Base-by-base conservation (phyloP, 1,140 invertebrate genomes). In the Psilanteris sp. region DNA sequence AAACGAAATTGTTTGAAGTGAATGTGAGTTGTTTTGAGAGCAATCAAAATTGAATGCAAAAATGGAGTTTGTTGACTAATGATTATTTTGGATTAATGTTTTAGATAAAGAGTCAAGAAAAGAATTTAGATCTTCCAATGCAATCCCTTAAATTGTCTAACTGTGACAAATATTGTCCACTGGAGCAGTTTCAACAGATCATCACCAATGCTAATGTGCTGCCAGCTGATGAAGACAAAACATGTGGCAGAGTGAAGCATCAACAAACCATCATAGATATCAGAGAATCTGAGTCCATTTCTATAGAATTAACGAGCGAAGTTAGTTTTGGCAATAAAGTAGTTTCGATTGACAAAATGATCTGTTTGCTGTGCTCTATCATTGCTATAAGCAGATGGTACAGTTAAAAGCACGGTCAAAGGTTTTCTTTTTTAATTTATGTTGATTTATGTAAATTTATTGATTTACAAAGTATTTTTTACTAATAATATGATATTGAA, bases 1-100 rank as follows among this genome's bases (percentile, higher is more conserved):
- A 75, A 4, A 79, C 72, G 0, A 48, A 73, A 3, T 9, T 9
- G 0, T 61, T 83, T 11, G 79, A 80, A 29, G 55, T 88, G 1
- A n/a, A 2, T 27, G 62, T 67, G 55, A 10, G 29, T 20, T 13
- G 20, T 32, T 48, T 14, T n/a, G n/a, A n/a, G n/a, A n/a, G n/a
- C n/a, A n/a, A n/a, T n/a, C n/a, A n/a, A n/a, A n/a, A n/a, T n/a
- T n/a, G n/a, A n/a, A n/a, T n/a, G n/a, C n/a, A n/a, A n/a, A n/a
- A n/a, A n/a, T n/a, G n/a, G n/a, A n/a, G n/a, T n/a, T n/a, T n/a
- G n/a, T n/a, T n/a, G n/a, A n/a, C n/a, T n/a, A n/a, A n/a, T n/a
- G n/a, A n/a, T n/a, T n/a, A n/a, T n/a, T n/a, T n/a, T n/a, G n/a
- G n/a, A n/a, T n/a, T n/a, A n/a, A n/a, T n/a, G n/a, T n/a, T 22